Evolutionary conservation across 1,140 invertebrate species (phyloP).

Genomic region (Amphibalanus amphitrite): DNA sequence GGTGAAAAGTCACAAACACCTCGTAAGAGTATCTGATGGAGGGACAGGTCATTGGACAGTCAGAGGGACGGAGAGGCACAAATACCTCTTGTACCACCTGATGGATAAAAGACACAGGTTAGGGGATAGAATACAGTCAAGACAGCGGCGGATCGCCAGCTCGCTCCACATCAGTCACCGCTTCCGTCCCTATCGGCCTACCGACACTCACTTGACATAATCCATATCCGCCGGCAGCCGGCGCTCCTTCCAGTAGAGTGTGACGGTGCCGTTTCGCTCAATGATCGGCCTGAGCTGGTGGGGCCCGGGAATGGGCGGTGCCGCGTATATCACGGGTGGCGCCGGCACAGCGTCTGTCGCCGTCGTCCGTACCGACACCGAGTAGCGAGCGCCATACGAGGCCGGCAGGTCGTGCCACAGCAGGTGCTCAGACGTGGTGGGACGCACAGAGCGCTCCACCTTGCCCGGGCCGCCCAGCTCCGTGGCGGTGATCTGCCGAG

Average conservation of each 20-base stretch:
- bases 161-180: too few species aligned
- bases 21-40: too few species aligned
- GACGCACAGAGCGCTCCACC: background rate
- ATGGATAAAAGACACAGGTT: too few species aligned
- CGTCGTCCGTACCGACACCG: slow-evolving; percentile 10
- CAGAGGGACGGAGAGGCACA: too few species aligned
- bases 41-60: too few species aligned
- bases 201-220: too few species aligned
- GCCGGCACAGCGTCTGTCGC: slow-evolving; percentile 8
- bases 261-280: background rate
- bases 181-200: too few species aligned
- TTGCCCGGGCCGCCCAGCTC: slow-evolving; percentile 10
- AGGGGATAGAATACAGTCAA: too few species aligned
- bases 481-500: background rate
- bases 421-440: slow-evolving; percentile 6
- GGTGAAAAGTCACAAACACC: too few species aligned
- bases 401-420: slow-evolving; percentile 4
- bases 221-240: too few species aligned
- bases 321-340: slow-evolving; percentile 23
- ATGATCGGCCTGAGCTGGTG: background rate
- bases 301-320: background rate
- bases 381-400: slow-evolving; percentile 14
- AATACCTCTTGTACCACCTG: too few species aligned
- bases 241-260: background rate
- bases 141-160: too few species aligned